Percentiles rank a stretch among this genome's conserved stretches.
phyloP scores from a whole-genome alignment of 2,888 invertebrate genomes.

The Melanostoma scalare region DNA sequence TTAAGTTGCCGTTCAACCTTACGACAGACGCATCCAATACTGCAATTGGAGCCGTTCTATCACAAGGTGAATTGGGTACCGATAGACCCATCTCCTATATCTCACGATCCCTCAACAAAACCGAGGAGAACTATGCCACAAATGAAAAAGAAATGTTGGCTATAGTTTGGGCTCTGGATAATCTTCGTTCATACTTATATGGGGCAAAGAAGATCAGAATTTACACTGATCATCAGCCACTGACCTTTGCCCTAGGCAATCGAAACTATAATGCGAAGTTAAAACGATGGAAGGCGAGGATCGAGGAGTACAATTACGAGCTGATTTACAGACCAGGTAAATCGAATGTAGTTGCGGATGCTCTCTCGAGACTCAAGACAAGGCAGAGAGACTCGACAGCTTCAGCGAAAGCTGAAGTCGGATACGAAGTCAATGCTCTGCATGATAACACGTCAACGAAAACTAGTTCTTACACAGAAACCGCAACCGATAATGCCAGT shows the following conservation, averaged over 20 bases:
- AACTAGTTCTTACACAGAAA: neutral
- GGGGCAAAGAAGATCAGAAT: conserved; percentile 43
- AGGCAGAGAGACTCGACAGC: neutral
- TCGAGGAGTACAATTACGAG: too few relatives aligned
- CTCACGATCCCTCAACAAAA: too few relatives aligned
- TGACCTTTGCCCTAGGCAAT: conserved; percentile 35
- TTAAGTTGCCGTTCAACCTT: conserved; percentile 49
- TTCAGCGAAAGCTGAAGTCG: neutral
- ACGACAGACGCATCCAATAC: conserved; percentile 14
- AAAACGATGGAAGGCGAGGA: too few relatives aligned
- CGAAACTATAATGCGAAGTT: conserved; percentile 17
- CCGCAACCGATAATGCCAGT: neutral
- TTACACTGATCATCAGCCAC: conserved; percentile 12
- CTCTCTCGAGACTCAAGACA: conserved; percentile 5
- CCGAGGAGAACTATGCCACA: neutral
- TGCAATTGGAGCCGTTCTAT: too few relatives aligned
- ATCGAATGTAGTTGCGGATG: too few relatives aligned
- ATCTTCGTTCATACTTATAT: neutral
- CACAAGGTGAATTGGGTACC: too few relatives aligned
- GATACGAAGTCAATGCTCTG: too few relatives aligned
- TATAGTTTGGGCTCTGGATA: conserved; percentile 22
- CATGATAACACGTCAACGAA: too few relatives aligned
- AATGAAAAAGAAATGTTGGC: conserved; percentile 35
- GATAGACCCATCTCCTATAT: too few relatives aligned
- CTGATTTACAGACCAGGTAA: too few relatives aligned